A percentile compares a stretch with the other conserved stretches of the same genome.
These are phyloP conservation scores for western clawed frog (Xenopus tropicalis) DNA, from an alignment of 2,113 vertebrate species.

Conservation along the genomic window DNA sequence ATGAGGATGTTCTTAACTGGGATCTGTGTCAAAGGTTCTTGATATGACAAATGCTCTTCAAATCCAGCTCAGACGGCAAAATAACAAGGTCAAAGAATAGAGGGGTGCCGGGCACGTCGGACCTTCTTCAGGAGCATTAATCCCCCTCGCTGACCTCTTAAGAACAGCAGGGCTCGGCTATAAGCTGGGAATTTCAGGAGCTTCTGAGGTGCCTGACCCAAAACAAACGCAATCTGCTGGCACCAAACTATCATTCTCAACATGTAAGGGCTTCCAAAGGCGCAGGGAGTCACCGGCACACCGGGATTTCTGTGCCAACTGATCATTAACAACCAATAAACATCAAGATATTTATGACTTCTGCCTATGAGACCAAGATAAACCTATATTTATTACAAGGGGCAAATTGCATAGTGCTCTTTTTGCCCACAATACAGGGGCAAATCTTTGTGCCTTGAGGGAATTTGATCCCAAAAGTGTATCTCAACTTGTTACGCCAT, in stretches of 20 bases:
- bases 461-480: no score
- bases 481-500: no score
- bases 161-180: not conserved
- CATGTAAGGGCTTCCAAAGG: no score
- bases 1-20: constrained; percentile 79
- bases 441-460: no score
- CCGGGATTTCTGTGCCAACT: not conserved
- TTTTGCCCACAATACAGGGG: no score
- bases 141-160: constrained; percentile 4
- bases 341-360: not conserved
- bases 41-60: constrained; percentile 42
- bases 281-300: not conserved
- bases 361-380: no score
- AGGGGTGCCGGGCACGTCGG: constrained; percentile 20
- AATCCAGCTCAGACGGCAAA: constrained; percentile 51
- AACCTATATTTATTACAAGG: no score
- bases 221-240: constrained; percentile 1
- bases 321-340: not conserved
- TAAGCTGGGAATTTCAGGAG: constrained; percentile 6
- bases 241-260: no score
- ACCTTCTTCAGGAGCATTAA: constrained; percentile 7
- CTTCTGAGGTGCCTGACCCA: not conserved
- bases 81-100: constrained; percentile 28
- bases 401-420: no score
- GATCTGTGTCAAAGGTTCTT: constrained; percentile 72